phyloP scores from a whole-genome alignment of 1,140 invertebrate species.

The Cydia splendana region DNA sequence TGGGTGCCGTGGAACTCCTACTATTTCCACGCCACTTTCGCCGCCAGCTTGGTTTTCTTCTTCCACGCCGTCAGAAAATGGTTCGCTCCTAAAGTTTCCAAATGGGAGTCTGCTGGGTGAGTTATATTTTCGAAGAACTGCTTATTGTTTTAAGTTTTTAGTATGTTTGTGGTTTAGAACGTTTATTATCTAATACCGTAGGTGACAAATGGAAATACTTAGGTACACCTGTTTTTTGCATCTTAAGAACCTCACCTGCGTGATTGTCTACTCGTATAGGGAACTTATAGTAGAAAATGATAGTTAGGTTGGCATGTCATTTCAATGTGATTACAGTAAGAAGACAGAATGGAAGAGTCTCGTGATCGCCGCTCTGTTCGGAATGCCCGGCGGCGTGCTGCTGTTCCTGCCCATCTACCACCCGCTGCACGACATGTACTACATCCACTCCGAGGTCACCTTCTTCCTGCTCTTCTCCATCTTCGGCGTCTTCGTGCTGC shows the following conservation, averaged over 20 bases:
- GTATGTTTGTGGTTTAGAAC: too few relatives aligned
- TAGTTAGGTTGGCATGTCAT: constrained; percentile 34
- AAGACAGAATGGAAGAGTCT: constrained; percentile 81
- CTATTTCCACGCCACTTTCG: constrained; percentile 89
- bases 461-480: constrained; percentile 83
- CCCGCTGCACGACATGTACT: constrained; percentile 84
- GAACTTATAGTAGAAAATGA: too few relatives aligned
- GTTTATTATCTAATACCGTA: too few relatives aligned
- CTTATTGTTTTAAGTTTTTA: too few relatives aligned
- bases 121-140: constrained; percentile 36
- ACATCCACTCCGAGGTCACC: constrained; percentile 87
- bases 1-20: constrained; percentile 90
- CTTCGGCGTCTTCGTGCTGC: constrained; percentile 81
- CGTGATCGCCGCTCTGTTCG: constrained; percentile 81
- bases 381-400: constrained; percentile 86
- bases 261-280: too few relatives aligned
- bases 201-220: too few relatives aligned
- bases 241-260: too few relatives aligned
- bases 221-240: too few relatives aligned
- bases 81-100: constrained; percentile 77
- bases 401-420: constrained; percentile 88
- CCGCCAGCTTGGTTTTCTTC: constrained; percentile 85
- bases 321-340: constrained; percentile 75
- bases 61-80: constrained; percentile 82
- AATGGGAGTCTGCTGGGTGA: constrained; percentile 79